Base-by-base conservation (phyloP, 2,888 invertebrate genomes). In the Frankliniella intonsa region DNA sequence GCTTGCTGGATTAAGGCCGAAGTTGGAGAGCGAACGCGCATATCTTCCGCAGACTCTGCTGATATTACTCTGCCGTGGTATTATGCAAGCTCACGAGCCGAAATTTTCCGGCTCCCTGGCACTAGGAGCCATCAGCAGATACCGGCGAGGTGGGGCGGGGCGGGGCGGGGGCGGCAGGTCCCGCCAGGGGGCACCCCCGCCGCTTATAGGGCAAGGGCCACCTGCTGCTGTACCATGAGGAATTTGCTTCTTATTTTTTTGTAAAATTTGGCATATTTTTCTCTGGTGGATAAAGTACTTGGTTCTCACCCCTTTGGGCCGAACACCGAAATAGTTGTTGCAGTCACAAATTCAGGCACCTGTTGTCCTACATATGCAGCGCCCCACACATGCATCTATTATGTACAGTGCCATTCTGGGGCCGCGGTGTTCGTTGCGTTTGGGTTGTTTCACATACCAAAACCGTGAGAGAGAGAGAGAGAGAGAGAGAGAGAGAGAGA, bases 1-100 rank as follows among this genome's bases (percentile, higher is more conserved):
- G 69, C 69, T 76, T 76, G 69, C 69, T 76, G 69, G 69, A 76
- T 76, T 76, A 76, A 76, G 69, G 69, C 22, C 69, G 12, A 76
- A 76, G 69, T 76, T 76, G 69, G 69, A 76, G 69, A 76, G 69
- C 69, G 69, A 76, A 76, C 69, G 69, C 69, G 69, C 69, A 76
- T 76, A 76, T 76, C 69, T 76, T 76, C 69, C 69, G 69, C 69
- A 25, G 69, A 76, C 69, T 69, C 69, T 76, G 69, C 69, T 76
- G 69, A 76, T 76, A 76, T 76, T 25, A 76, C 69, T 76, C 69
- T 76, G 69, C 62, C 19, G 5, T 1, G 55, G 55, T 69, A 69
- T 69, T 76, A 76, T 76, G 69, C 69, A 76, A 76, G 69, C 22
- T 25, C 69, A 76, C 69, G 69, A 25, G 22, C 25, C 25, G 69